Base-by-base conservation (phyloP, 2,888 invertebrate species). In the Hyposoter didymator region DNA sequence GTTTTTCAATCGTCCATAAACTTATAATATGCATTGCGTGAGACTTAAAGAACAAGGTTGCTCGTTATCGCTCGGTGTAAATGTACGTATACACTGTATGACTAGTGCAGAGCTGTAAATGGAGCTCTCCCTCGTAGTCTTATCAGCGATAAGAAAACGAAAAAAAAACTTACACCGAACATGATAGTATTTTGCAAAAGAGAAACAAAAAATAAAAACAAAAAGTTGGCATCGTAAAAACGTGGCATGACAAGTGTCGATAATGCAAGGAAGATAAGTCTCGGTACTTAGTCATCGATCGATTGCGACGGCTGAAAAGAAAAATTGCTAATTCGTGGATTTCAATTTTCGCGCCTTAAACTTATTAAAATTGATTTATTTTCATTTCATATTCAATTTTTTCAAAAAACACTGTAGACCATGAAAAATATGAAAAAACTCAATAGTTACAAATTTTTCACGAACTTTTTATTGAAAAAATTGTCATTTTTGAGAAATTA, bases 21-120 rank as follows among this genome's bases (percentile, higher is more conserved):
- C 12, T 32, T n/a, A 12, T 22, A 19, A 10, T 55, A 28, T 52
- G 1, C n/a, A 28, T 43, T 19, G 32, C 28, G 22, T 49, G n/a
- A 45, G 72, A 32, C 73, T 19, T 39, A 35, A 67, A 19, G 78
- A 84, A 84, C 84, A 84, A 82, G 78, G 69, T 67, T 73, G 59
- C 45, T 19, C 14, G 67, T 74, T 84, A 81, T 84, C 75, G 52
- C 47, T 45, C 59, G n/a, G 35, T 55, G 67, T 45, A 47, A 62
- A n/a, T 39, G 10, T 39, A 8, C 39, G 39, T 39, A 39, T 64
- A 52, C 28, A 64, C 39, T n/a, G 32, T 28, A 47, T 19, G 74
- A 67, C 47, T 49, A 75, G 14, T 47, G n/a, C 59, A 22, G 14
- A 62, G 35, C 35, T 59, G 49, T 66, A 66, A 39, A 47, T 6